Percentiles rank a stretch among this genome's conserved stretches.
Evolutionary conservation across 2,113 vertebrate species (phyloP).

Genomic region (Melanostigma gelatinosum): DNA sequence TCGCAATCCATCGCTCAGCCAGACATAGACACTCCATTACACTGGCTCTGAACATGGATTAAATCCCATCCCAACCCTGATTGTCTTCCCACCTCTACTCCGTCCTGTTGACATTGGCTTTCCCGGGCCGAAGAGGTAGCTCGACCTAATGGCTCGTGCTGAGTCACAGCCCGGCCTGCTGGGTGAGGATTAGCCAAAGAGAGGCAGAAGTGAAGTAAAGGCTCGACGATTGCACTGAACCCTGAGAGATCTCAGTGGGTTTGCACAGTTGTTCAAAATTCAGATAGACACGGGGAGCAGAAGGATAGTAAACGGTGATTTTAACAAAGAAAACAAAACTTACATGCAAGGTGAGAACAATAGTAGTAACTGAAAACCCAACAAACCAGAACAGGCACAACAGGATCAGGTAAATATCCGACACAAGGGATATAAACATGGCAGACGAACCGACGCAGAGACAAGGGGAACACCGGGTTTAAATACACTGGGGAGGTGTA

Average conservation of each 20-base stretch:
- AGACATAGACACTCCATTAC: constrained; percentile 73
- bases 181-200: constrained; percentile 45
- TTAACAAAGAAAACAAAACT: too few relatives aligned
- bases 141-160: constrained; percentile 31
- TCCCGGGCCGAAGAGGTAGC: constrained; percentile 30
- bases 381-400: too few relatives aligned
- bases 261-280: constrained; percentile 60
- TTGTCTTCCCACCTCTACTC: constrained; percentile 69
- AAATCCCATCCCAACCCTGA: constrained; percentile 67
- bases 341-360: too few relatives aligned
- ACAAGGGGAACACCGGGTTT: too few relatives aligned
- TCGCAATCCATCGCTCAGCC: constrained; percentile 66
- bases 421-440: too few relatives aligned
- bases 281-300: too few relatives aligned
- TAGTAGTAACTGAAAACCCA: too few relatives aligned
- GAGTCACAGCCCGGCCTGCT: constrained; percentile 28
- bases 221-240: constrained; percentile 48
- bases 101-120: constrained; percentile 64
- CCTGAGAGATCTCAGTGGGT: constrained; percentile 58
- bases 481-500: too few relatives aligned
- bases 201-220: constrained; percentile 31
- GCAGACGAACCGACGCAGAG: too few relatives aligned
- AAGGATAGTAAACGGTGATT: too few relatives aligned
- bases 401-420: too few relatives aligned
- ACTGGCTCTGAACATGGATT: constrained; percentile 70